A percentile compares a stretch with the other conserved stretches of the same genome.
phyloP scores from a whole-genome alignment of 2,888 invertebrate genomes.

The Protophormia terraenovae region DNA sequence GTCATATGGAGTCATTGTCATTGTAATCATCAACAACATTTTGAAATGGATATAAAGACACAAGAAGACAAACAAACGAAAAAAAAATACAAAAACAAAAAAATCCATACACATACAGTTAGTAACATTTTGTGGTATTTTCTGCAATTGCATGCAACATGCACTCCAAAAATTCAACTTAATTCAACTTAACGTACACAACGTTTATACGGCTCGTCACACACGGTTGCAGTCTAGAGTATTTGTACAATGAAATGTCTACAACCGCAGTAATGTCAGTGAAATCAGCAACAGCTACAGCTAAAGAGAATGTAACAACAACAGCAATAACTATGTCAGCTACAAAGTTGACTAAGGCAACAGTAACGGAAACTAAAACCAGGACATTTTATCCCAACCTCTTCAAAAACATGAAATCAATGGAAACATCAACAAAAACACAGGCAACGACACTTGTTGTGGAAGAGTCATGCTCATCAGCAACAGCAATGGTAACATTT shows the following conservation, averaged over 20 bases:
- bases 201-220: constrained; percentile 76
- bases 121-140: constrained; percentile 66
- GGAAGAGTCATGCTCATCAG: constrained; percentile 54
- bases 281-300: constrained; percentile 55
- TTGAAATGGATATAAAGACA: constrained; percentile 16
- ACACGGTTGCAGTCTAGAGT: constrained; percentile 75
- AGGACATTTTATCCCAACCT: constrained; percentile 29
- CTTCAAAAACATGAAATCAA: constrained; percentile 45
- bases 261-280: constrained; percentile 62
- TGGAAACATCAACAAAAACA: constrained; percentile 32
- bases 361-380: constrained; percentile 35
- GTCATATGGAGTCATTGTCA: constrained; percentile 32
- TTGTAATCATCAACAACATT: constrained; percentile 42
- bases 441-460: constrained; percentile 39
- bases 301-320: constrained; percentile 31
- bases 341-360: constrained; percentile 5
- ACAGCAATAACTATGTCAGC: too few relatives aligned
- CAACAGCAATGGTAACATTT: background rate
- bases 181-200: constrained; percentile 70
- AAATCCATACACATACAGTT: background rate
- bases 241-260: constrained; percentile 79
- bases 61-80: constrained; percentile 19
- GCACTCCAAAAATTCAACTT: constrained; percentile 73
- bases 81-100: constrained; percentile 20
- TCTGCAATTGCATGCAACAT: constrained; percentile 72